These are phyloP conservation scores for Poeciliopsis infans DNA, from an alignment of 2,797 vertebrate species.

Conservation along the genomic window DNA sequence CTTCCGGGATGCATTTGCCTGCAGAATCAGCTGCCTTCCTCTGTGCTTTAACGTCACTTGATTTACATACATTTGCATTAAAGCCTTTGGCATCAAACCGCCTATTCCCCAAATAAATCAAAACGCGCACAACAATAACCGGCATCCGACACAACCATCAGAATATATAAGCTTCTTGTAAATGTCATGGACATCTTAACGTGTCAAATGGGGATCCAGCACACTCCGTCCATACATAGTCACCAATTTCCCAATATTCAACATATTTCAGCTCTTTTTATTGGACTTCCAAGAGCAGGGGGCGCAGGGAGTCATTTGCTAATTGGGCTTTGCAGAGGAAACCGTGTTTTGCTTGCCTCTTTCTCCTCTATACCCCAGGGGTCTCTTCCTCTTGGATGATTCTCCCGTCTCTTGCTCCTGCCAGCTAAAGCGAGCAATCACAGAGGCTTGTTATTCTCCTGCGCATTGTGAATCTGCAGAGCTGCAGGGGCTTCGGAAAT, in stretches of 20 bases:
- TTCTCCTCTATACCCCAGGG: slow-evolving; percentile 75
- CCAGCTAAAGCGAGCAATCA: slow-evolving; percentile 75
- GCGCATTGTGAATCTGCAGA: slow-evolving; percentile 55
- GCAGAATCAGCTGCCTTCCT: neutral
- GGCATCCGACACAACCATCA: slow-evolving; percentile 11
- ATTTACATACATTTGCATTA: neutral
- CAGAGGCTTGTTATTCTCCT: slow-evolving; percentile 70
- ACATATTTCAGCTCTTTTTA: slow-evolving; percentile 59
- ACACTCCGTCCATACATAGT: neutral
- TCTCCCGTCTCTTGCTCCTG: slow-evolving; percentile 75
- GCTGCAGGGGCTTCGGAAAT: slow-evolving; percentile 65
- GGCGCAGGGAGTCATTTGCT: slow-evolving; percentile 78
- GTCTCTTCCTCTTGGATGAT: slow-evolving; percentile 76
- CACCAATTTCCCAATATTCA: slow-evolving; percentile 42
- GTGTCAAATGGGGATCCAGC: neutral
- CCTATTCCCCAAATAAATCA: neutral
- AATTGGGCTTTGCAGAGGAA: slow-evolving; percentile 80
- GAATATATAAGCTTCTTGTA: slow-evolving; percentile 18
- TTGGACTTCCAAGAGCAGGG: slow-evolving; percentile 64
- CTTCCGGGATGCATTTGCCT: neutral
- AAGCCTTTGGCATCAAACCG: neutral
- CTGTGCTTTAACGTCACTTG: neutral
- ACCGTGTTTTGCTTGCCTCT: slow-evolving; percentile 66
- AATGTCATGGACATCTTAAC: slow-evolving; percentile 24
- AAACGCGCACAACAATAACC: neutral